Evolutionary conservation across 2,888 invertebrate species (phyloP).

Genomic region (Slavum lentiscoides): DNA sequence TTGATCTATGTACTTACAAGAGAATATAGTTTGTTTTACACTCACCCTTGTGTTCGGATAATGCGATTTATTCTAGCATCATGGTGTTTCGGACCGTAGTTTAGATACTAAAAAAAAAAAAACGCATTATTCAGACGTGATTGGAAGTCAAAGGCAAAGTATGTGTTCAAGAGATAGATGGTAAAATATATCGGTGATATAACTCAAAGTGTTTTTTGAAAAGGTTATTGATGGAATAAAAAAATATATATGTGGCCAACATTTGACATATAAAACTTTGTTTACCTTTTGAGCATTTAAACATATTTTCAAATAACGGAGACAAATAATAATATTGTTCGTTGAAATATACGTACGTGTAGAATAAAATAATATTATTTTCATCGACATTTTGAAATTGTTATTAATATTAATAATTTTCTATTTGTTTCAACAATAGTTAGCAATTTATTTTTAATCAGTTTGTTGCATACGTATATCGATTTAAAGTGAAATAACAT

Average conservation of each 20-base stretch:
- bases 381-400: too few species aligned
- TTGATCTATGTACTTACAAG: conserved; percentile 14
- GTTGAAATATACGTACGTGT: neutral
- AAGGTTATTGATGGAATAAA: conserved; percentile 9
- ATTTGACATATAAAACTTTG: neutral
- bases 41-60: conserved; percentile 26
- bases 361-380: too few species aligned
- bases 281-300: neutral
- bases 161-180: conserved; percentile 20
- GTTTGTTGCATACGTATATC: too few species aligned
- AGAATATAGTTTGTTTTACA: conserved; percentile 16
- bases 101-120: conserved; percentile 21
- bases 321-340: neutral
- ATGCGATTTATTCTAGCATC: conserved; percentile 16
- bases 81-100: conserved; percentile 14
- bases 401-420: too few species aligned
- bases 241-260: neutral
- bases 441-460: too few species aligned
- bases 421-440: too few species aligned
- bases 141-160: conserved; percentile 28
- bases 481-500: too few species aligned
- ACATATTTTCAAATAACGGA: neutral
- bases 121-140: conserved; percentile 25
- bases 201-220: conserved; percentile 30
- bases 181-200: conserved; percentile 19